These are phyloP conservation scores for Habroteleia sp. DNA, from an alignment of 2,888 invertebrate genomes.

Conservation along the genomic window DNA sequence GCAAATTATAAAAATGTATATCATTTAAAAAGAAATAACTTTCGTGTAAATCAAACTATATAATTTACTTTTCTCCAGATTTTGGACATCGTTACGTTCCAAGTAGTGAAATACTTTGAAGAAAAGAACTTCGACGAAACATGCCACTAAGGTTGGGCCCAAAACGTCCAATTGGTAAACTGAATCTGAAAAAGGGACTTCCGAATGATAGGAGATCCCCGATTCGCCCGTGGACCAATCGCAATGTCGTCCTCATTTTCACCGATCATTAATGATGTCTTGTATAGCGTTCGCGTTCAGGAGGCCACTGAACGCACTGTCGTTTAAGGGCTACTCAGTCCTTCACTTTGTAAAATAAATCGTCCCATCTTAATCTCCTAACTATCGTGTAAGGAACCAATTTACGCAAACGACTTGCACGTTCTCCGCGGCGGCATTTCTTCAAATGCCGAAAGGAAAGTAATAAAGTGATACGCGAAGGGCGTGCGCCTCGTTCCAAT, in stretches of 20 bases:
- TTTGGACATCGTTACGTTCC: constrained; percentile 16
- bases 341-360: constrained; percentile 49
- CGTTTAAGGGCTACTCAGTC: constrained; percentile 3
- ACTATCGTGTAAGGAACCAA: constrained; percentile 7
- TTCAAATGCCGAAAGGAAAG: neutral
- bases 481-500: constrained; percentile 30
- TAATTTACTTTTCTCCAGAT: constrained; percentile 19
- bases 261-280: constrained; percentile 29
- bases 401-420: constrained; percentile 31
- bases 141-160: constrained; percentile 5
- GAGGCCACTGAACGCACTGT: neutral
- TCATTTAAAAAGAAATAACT: too few species aligned
- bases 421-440: constrained; percentile 2
- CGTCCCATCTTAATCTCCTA: constrained; percentile 30
- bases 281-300: constrained; percentile 25
- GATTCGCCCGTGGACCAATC: constrained; percentile 54
- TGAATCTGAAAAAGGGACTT: constrained; percentile 15
- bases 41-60: too few species aligned
- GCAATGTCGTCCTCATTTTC: constrained; percentile 50
- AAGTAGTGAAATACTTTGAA: constrained; percentile 29
- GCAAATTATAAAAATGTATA: too few species aligned
- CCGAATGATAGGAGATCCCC: constrained; percentile 4
- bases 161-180: neutral
- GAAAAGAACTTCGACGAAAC: constrained; percentile 1
- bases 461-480: constrained; percentile 12